phyloP scores from a whole-genome alignment of 2,797 vertebrate genomes.

The Glossophaga mutica region DNA sequence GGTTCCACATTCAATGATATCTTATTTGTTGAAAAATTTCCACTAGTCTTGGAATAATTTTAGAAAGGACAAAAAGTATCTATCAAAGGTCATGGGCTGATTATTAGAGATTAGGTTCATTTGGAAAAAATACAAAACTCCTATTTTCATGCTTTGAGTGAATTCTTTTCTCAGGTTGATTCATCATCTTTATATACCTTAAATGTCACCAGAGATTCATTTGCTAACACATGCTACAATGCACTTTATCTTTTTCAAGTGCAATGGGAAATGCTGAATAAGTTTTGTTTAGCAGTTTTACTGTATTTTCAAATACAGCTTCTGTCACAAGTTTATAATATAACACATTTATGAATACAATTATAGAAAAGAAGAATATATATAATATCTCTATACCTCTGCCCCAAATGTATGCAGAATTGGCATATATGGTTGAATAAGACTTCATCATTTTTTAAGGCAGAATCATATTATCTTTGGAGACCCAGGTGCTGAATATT shows the following conservation, averaged over 20 bases:
- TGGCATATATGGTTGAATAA: background rate
- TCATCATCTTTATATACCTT: background rate
- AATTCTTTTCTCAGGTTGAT: background rate
- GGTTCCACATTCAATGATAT: background rate
- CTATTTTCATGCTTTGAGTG: background rate
- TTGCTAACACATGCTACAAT: background rate
- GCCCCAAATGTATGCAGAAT: background rate
- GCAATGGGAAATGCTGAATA: background rate
- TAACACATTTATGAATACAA: background rate
- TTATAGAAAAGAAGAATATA: background rate
- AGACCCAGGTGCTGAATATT: background rate
- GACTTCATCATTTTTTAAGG: background rate
- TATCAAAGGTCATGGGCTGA: background rate
- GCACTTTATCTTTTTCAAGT: background rate
- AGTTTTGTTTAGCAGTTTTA: conserved; percentile 30
- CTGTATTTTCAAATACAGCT: background rate
- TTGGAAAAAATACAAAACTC: background rate
- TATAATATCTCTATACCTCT: background rate
- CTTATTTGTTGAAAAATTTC: background rate
- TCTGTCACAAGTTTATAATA: background rate
- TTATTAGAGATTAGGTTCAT: background rate
- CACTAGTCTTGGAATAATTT: background rate
- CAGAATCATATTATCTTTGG: background rate
- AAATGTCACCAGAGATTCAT: background rate
- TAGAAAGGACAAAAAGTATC: background rate